Evolutionary conservation across 2,113 vertebrate species (phyloP).

Genomic region (Perca schrenkii): DNA sequence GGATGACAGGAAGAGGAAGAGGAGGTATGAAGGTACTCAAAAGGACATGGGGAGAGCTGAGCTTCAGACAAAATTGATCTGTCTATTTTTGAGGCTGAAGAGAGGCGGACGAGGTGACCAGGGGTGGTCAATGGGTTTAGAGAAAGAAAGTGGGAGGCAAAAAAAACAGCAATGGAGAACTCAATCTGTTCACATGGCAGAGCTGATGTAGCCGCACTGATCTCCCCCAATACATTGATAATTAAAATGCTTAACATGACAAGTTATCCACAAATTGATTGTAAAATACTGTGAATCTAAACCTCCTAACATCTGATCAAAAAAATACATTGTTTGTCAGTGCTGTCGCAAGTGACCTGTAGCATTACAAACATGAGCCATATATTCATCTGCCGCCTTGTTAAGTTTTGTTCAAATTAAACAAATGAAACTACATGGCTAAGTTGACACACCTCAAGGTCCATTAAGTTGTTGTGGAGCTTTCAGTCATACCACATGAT

Average conservation of each 20-base stretch:
- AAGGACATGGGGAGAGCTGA: conserved; percentile 50
- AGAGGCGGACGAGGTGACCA: conserved; percentile 24
- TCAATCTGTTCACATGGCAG: conserved; percentile 11
- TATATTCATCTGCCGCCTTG: neutral
- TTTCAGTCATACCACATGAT: neutral
- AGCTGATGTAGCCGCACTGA: neutral
- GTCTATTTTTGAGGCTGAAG: conserved; percentile 56
- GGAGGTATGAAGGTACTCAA: conserved; percentile 57
- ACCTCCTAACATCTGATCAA: neutral
- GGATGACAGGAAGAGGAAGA: conserved; percentile 60
- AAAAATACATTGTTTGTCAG: neutral
- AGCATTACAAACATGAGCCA: neutral
- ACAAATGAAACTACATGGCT: neutral
- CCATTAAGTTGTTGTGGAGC: neutral
- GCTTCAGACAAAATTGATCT: conserved; percentile 71
- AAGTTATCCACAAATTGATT: neutral
- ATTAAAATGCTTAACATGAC: neutral
- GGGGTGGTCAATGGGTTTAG: conserved; percentile 40
- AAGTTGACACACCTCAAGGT: neutral
- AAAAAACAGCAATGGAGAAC: conserved; percentile 4
- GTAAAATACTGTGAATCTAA: neutral
- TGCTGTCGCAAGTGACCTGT: neutral
- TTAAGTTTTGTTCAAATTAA: neutral
- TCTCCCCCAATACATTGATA: neutral
- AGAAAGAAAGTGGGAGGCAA: conserved; percentile 1